These are phyloP conservation scores for Triops longicaudatus DNA, from an alignment of 1,140 invertebrate species.

Conservation along the genomic window DNA sequence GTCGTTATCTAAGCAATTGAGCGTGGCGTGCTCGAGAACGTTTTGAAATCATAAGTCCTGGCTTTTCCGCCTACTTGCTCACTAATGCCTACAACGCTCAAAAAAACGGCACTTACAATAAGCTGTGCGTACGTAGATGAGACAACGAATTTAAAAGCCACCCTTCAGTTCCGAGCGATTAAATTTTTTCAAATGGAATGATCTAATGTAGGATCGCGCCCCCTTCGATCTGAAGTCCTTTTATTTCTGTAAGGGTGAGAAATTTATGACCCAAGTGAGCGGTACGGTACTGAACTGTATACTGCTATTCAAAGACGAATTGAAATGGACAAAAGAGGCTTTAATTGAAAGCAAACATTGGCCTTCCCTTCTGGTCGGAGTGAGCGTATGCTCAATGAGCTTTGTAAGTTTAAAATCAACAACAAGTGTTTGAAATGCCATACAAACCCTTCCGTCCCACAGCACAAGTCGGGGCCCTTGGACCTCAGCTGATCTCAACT, in stretches of 20 bases:
- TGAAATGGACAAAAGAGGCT: neutral
- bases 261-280: neutral
- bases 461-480: neutral
- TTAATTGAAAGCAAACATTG: conserved; percentile 8
- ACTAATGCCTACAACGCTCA: neutral
- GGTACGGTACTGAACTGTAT: neutral
- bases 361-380: neutral
- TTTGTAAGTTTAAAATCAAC: conserved; percentile 11
- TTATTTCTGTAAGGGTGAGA: neutral
- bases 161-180: conserved; percentile 2
- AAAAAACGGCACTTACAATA: neutral
- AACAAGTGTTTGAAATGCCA: conserved; percentile 2
- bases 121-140: neutral
- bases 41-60: neutral
- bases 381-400: neutral
- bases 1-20: conserved; percentile 12
- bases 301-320: neutral
- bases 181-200: neutral
- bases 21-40: neutral
- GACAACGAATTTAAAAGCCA: neutral
- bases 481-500: neutral
- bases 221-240: neutral
- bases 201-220: neutral
- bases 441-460: neutral
- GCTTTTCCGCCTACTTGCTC: conserved; percentile 10